Conservation (phyloP, 23 tunicate genomes). For the Aplidium turbinatum region DNA sequence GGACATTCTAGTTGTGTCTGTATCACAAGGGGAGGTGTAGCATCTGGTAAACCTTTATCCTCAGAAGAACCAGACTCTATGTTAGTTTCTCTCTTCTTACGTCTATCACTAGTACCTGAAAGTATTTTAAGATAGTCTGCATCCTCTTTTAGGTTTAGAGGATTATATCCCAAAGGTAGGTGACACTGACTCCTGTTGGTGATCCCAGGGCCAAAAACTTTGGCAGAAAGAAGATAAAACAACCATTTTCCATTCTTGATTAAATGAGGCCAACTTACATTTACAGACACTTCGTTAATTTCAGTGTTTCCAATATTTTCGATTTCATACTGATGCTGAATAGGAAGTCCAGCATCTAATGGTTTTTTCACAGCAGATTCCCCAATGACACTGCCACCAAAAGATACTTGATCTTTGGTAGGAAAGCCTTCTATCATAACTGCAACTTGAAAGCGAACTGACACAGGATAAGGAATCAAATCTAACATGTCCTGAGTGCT, state of each 20-base stretch:
- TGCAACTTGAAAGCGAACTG: slow-evolving; percentile 55
- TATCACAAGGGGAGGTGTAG: no score
- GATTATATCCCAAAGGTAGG: not conserved
- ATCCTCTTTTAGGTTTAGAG: slow-evolving; percentile 10
- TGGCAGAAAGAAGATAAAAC: slow-evolving; percentile 65
- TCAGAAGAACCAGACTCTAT: not conserved
- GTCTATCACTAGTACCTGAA: not conserved
- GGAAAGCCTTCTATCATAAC: slow-evolving; percentile 59
- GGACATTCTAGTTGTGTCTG: slow-evolving; percentile 15
- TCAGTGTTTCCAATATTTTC: slow-evolving; percentile 56
- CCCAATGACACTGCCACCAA: slow-evolving; percentile 70
- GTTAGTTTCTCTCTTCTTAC: not conserved
- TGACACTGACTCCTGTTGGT: not conserved
- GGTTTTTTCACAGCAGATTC: slow-evolving; percentile 75
- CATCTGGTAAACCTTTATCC: no score
- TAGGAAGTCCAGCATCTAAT: slow-evolving; percentile 54
- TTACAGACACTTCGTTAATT: slow-evolving; percentile 42
- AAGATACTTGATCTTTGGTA: slow-evolving; percentile 52
- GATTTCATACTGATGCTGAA: slow-evolving; percentile 62
- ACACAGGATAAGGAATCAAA: slow-evolving; percentile 33
- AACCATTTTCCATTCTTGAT: slow-evolving; percentile 86
- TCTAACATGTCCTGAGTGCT: slow-evolving; percentile 6
- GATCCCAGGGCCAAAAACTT: not conserved
- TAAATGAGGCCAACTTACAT: slow-evolving; percentile 74
- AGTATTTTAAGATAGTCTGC: not conserved